Evolutionary conservation across 2,888 invertebrate genomes (phyloP).

Genomic region (Andrena bucephala): DNA sequence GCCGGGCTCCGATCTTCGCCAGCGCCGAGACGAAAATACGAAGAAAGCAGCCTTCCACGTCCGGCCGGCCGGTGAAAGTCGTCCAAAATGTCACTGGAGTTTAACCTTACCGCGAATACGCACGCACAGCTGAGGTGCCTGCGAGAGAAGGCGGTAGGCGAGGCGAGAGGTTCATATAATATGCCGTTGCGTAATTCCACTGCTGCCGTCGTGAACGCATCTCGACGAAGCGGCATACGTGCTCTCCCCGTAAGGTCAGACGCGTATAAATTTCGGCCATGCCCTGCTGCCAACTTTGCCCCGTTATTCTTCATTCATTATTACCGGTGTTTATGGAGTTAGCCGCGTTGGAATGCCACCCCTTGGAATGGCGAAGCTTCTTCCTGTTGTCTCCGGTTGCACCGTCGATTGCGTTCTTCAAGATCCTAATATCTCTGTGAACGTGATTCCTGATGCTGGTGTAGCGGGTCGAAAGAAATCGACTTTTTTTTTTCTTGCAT

Average conservation of each 20-base stretch:
- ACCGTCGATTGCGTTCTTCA: no score
- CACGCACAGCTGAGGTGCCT: conserved; percentile 58
- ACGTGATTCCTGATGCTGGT: no score
- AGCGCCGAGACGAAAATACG: conserved; percentile 75
- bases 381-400: no score
- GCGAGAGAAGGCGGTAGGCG: conserved; percentile 32
- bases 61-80: conserved; percentile 81
- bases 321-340: no score
- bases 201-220: conserved; percentile 43
- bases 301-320: not conserved
- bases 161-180: conserved; percentile 46
- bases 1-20: conserved; percentile 68
- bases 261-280: not conserved
- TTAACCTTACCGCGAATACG: conserved; percentile 81
- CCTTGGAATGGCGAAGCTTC: no score
- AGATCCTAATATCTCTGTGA: no score
- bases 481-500: no score
- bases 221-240: conserved; percentile 37
- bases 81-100: conserved; percentile 83
- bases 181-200: conserved; percentile 62
- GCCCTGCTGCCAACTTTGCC: not conserved
- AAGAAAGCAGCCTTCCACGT: conserved; percentile 78
- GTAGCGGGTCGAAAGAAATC: no score
- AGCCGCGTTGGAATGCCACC: no score
- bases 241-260: conserved; percentile 39